These are phyloP conservation scores for Yponomeuta cagnagella DNA, from an alignment of 2,888 invertebrate genomes.

Conservation along the genomic window DNA sequence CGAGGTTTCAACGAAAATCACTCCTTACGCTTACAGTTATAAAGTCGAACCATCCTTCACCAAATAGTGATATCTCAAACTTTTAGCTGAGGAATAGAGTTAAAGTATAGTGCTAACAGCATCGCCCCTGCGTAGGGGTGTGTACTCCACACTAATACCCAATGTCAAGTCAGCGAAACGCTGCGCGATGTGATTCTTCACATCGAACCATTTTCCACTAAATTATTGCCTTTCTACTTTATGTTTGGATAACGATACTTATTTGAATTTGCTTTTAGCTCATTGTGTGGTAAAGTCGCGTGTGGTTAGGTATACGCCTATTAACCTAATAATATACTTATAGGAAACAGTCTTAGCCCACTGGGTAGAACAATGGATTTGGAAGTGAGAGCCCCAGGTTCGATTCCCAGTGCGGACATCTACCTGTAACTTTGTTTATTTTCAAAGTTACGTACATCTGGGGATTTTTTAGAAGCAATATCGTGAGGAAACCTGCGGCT, in stretches of 20 bases:
- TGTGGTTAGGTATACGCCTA: too few relatives aligned
- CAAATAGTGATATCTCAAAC: background rate
- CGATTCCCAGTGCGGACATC: too few relatives aligned
- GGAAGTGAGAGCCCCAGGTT: too few relatives aligned
- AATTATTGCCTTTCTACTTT: constrained; percentile 12
- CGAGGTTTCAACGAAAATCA: background rate
- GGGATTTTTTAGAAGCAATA: too few relatives aligned
- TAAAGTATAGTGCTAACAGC: background rate
- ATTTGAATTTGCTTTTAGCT: too few relatives aligned
- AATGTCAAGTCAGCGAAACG: constrained; percentile 6
- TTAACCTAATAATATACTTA: too few relatives aligned
- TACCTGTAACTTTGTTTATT: too few relatives aligned
- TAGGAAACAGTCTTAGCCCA: too few relatives aligned
- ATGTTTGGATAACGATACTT: background rate
- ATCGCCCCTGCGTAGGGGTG: background rate
- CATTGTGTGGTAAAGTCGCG: too few relatives aligned
- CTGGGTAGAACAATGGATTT: too few relatives aligned
- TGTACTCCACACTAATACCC: constrained; percentile 1
- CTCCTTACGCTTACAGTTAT: background rate
- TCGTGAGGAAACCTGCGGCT: too few relatives aligned
- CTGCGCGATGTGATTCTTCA: constrained; percentile 5
- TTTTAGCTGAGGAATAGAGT: background rate
- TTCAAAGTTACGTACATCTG: too few relatives aligned
- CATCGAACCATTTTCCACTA: constrained; percentile 13
- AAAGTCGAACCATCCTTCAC: background rate